Conservation (phyloP, 2,113 vertebrate species). For the Syngnathoides biaculeatus region DNA sequence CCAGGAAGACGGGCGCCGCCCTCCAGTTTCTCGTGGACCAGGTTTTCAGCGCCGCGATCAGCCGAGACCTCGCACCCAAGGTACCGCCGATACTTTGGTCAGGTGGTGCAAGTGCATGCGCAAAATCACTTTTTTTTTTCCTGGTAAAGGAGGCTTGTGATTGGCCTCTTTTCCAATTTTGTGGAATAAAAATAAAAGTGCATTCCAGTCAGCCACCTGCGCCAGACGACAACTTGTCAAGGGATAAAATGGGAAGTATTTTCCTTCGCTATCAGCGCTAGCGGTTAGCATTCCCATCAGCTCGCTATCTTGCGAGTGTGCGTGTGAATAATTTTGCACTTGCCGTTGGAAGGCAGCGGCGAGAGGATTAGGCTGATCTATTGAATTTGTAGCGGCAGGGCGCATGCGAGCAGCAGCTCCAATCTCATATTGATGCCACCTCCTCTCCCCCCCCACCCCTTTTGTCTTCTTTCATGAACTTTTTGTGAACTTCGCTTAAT, state of each 20-base stretch:
- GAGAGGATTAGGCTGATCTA: constrained; percentile 49
- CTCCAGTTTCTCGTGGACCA: constrained; percentile 71
- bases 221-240: constrained; percentile 2
- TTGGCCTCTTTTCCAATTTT: neutral
- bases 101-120: neutral
- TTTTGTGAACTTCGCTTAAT: constrained; percentile 35
- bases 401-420: constrained; percentile 26
- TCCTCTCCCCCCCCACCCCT: too few relatives aligned
- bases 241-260: constrained; percentile 15
- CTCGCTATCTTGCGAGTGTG: constrained; percentile 25
- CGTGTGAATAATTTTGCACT: constrained; percentile 46
- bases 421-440: constrained; percentile 29
- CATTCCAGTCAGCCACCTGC: neutral
- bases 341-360: constrained; percentile 45
- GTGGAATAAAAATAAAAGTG: neutral
- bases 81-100: constrained; percentile 46
- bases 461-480: constrained; percentile 55
- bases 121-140: neutral
- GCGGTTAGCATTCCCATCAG: constrained; percentile 50
- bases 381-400: constrained; percentile 35
- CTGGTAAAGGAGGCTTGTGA: neutral
- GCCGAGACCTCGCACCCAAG: constrained; percentile 77
- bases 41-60: constrained; percentile 65
- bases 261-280: constrained; percentile 19
- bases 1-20: constrained; percentile 72